These are phyloP conservation scores for Odontothrips loti DNA, from an alignment of 2,888 invertebrate species.

Conservation along the genomic window DNA sequence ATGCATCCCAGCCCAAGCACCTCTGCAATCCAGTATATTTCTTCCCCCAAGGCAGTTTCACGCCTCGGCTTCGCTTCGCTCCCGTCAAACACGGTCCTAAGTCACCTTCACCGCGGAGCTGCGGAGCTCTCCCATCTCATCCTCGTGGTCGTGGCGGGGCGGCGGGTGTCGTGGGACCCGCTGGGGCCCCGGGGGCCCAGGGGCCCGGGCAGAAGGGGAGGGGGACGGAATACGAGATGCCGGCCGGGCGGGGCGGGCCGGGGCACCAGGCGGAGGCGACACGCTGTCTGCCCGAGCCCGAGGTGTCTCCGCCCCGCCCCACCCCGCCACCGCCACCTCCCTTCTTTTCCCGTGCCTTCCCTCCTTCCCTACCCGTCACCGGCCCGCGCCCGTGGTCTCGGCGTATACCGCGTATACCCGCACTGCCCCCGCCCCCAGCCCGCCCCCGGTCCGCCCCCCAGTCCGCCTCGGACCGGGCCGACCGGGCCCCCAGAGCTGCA, in stretches of 20 bases:
- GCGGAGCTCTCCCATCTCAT: slow-evolving; percentile 3
- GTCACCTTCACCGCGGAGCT: slow-evolving; percentile 17
- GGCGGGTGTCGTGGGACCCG: background rate
- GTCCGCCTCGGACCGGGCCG: background rate
- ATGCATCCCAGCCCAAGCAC: background rate
- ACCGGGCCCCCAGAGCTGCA: background rate
- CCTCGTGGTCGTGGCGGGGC: background rate
- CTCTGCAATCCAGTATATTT: background rate
- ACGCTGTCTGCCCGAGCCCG: slow-evolving; percentile 10
- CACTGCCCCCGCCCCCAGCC: too few species aligned
- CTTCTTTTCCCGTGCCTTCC: too few species aligned
- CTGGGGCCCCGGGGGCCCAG: background rate
- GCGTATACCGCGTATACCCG: too few species aligned
- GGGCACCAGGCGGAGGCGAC: background rate
- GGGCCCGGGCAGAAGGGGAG: background rate
- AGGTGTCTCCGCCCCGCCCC: background rate
- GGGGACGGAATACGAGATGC: slow-evolving; percentile 16
- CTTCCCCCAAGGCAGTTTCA: slow-evolving; percentile 5
- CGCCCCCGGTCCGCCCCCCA: too few species aligned
- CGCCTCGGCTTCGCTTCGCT: background rate
- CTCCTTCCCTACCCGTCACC: too few species aligned
- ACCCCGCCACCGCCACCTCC: too few species aligned
- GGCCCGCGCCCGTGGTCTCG: too few species aligned
- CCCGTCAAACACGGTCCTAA: slow-evolving; percentile 20
- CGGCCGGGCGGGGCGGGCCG: background rate